Percentiles rank a stretch among this genome's conserved stretches.
Evolutionary conservation across 2,888 invertebrate genomes (phyloP).

Genomic region (Lasioglossum oenotherae): DNA sequence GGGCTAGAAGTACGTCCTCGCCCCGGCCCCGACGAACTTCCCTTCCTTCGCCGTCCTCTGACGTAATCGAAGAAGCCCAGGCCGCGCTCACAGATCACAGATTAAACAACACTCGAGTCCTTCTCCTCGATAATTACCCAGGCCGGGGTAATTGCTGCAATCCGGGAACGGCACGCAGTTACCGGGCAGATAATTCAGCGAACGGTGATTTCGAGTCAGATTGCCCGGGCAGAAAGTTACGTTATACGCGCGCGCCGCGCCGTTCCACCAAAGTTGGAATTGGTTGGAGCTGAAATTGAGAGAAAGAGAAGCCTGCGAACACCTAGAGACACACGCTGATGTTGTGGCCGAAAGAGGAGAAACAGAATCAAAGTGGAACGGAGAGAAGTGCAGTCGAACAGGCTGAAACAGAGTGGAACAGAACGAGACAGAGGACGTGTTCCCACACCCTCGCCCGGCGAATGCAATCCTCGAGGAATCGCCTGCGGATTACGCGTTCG

Average conservation of each 20-base stretch:
- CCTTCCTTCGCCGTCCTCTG: slow-evolving; percentile 69
- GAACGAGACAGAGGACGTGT: slow-evolving; percentile 22
- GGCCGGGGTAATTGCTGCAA: slow-evolving; percentile 82
- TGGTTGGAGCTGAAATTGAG: slow-evolving; percentile 77
- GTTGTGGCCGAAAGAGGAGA: slow-evolving; percentile 26
- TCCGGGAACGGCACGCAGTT: slow-evolving; percentile 82
- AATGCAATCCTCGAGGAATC: slow-evolving; percentile 66
- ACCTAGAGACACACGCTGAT: neutral
- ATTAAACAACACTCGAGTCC: slow-evolving; percentile 83
- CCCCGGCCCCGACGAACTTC: slow-evolving; percentile 23
- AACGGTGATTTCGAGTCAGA: slow-evolving; percentile 83
- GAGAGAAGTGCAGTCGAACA: neutral
- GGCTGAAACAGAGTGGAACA: slow-evolving; percentile 9
- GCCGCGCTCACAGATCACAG: slow-evolving; percentile 79
- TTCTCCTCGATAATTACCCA: slow-evolving; percentile 83
- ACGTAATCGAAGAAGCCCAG: slow-evolving; percentile 78
- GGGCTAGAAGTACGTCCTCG: neutral
- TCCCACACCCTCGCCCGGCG: slow-evolving; percentile 56
- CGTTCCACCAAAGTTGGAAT: slow-evolving; percentile 81
- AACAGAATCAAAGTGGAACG: slow-evolving; percentile 57
- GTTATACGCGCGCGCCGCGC: slow-evolving; percentile 69
- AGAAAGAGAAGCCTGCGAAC: slow-evolving; percentile 28
- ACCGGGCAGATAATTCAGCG: slow-evolving; percentile 81
- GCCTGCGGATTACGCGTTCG: slow-evolving; percentile 70
- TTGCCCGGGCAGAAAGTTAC: slow-evolving; percentile 81